Percentiles rank a stretch among this genome's conserved stretches.
phyloP scores from a whole-genome alignment of 2,797 vertebrate genomes.

The Pangasius djambal region DNA sequence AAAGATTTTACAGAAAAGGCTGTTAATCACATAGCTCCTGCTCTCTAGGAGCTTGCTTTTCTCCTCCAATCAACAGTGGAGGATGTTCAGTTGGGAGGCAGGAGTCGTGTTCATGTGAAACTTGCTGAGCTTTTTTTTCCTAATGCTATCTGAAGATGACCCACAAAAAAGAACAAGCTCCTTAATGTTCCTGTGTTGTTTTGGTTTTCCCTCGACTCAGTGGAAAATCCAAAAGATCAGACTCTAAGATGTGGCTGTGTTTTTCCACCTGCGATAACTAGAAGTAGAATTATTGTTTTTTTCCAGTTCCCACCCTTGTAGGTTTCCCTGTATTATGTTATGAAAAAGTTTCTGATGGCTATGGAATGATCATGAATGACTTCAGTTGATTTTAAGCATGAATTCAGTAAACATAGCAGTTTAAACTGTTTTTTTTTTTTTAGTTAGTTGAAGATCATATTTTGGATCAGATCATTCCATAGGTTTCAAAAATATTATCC shows the following conservation, averaged over 20 bases:
- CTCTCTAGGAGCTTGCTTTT: conserved; percentile 11
- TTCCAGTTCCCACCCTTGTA: neutral
- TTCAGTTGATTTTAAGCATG: neutral
- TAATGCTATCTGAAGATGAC: conserved; percentile 43
- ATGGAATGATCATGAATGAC: neutral
- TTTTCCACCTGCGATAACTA: neutral
- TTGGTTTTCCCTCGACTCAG: neutral
- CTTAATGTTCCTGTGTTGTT: neutral
- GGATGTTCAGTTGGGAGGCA: conserved; percentile 55
- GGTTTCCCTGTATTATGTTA: neutral
- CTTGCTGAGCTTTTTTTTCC: neutral
- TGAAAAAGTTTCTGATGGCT: neutral
- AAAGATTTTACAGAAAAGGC: neutral
- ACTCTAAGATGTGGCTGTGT: neutral
- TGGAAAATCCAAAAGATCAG: neutral
- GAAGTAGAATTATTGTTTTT: neutral
- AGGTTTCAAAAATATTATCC: neutral
- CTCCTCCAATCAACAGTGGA: conserved; percentile 51
- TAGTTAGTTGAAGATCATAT: neutral
- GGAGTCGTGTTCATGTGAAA: conserved; percentile 8
- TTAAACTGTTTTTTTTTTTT: neutral
- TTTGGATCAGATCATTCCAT: neutral
- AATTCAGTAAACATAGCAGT: neutral
- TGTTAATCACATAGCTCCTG: neutral
- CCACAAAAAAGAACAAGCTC: conserved; percentile 19